Evolutionary conservation across 2,888 invertebrate species (phyloP).

Genomic region (Microdon myrmicae): DNA sequence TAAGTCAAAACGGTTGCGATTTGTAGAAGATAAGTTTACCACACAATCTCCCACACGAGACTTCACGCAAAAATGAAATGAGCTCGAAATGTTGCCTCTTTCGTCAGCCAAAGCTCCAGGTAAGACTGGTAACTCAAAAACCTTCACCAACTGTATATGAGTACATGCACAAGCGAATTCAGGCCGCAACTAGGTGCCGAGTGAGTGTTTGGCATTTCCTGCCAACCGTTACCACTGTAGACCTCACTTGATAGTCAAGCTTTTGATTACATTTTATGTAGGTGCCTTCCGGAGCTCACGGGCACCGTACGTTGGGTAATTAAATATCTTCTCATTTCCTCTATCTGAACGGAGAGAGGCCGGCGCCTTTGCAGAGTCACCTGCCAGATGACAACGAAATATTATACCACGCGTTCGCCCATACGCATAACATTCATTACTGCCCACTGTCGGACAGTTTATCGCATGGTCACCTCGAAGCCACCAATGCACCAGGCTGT

Average conservation of each 20-base stretch:
- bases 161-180: too few species aligned
- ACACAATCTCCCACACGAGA: too few species aligned
- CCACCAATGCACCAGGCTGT: neutral
- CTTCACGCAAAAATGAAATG: too few species aligned
- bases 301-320: slow-evolving; percentile 37
- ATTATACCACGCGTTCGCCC: slow-evolving; percentile 32
- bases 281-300: slow-evolving; percentile 46
- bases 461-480: neutral
- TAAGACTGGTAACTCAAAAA: too few species aligned
- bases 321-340: slow-evolving; percentile 45
- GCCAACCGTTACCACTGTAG: slow-evolving; percentile 11
- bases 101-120: too few species aligned
- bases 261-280: slow-evolving; percentile 43
- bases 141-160: too few species aligned
- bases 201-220: slow-evolving; percentile 16
- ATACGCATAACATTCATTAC: slow-evolving; percentile 18
- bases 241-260: slow-evolving; percentile 2
- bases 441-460: slow-evolving; percentile 17
- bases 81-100: too few species aligned
- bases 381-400: slow-evolving; percentile 40
- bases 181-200: too few species aligned
- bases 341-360: slow-evolving; percentile 4
- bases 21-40: too few species aligned
- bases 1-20: too few species aligned
- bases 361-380: slow-evolving; percentile 36